Evolutionary conservation across 2,888 invertebrate species (phyloP), one percentile per base, ranked within the genome.

Genomic region (Dryococelus australis): DNA sequence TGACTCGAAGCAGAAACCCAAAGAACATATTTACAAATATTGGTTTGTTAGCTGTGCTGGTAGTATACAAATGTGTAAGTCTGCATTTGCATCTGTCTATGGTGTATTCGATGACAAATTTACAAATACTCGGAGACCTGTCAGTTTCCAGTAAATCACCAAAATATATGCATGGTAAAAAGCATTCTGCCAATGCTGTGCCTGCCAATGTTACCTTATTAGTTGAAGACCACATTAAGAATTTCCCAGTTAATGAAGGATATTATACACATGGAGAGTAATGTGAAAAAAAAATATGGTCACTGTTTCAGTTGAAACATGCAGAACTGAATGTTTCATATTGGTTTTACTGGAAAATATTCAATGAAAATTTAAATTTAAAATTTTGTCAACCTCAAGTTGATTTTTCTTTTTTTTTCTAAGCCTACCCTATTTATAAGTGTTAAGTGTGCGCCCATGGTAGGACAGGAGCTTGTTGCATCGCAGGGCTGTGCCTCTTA

Each of bases 181-280:
- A 35, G 47, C 10, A 8, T 5, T 47, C 47, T 47, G 47, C 47
- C 47, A 47, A 47, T 47, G 47, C 16, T 0, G 24, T 35, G 43
- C 84, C 83, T 26, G 83, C 83, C 26, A 6, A 83, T n/a, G 83
- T 84, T 13, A 84, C 16, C n/a, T 12, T 47, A 47, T 47, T 51
- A 28, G 28, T 85, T 53, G 85, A 53, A 27, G 65, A 85, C 24
- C 3, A 53, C 24, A 53, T 51, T 53, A 85, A 53, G 8, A 47
- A 26, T 85, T 85, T 47, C 53, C 53, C 53, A 51, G 2, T 85
- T 26, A 85, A 85, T 28, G 85, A 85, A 24, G 51, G 27, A 24
- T 53, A 85, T 53, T n/a, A n/a, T 53, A 85, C 47, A 16, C 24
- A 1, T 35, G 0, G 16, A 28, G 27, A 28, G 28, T 28, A 83